Percentiles rank a stretch among this genome's conserved stretches.
Conservation (phyloP, 2,888 invertebrate genomes). For the Andrena praecox region DNA sequence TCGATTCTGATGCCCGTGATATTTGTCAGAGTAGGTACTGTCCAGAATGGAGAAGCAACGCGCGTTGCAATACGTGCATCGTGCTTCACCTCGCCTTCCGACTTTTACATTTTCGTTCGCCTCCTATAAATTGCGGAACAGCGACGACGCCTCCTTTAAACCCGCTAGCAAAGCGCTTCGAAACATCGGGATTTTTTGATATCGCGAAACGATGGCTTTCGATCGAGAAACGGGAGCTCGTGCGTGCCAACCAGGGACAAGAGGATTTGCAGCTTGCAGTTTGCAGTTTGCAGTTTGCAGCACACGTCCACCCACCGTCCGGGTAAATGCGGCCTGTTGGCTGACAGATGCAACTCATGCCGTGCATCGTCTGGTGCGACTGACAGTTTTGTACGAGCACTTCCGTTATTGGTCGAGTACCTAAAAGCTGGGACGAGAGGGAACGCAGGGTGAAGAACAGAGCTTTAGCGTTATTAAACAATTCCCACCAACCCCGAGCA, state of each 20-base stretch:
- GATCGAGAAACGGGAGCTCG: neutral
- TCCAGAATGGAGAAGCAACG: slow-evolving; percentile 62
- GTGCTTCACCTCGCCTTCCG: slow-evolving; percentile 50
- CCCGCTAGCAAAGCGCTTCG: neutral
- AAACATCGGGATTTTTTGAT: neutral
- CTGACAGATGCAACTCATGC: slow-evolving; percentile 50
- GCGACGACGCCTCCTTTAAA: neutral
- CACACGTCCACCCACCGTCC: neutral
- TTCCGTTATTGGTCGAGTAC: slow-evolving; percentile 47
- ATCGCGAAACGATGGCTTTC: neutral
- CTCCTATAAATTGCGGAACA: neutral
- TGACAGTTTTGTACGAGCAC: slow-evolving; percentile 54
- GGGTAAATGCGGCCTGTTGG: slow-evolving; percentile 27
- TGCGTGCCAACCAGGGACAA: neutral
- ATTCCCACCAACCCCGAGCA: neutral
- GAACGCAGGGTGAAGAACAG: slow-evolving; percentile 12
- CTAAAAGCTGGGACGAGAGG: slow-evolving; percentile 34
- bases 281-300: slow-evolving; percentile 17
- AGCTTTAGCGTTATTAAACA: slow-evolving; percentile 23
- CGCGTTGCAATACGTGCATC: slow-evolving; percentile 60
- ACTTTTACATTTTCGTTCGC: slow-evolving; percentile 26
- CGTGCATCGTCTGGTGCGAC: slow-evolving; percentile 37
- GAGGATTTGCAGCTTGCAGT: slow-evolving; percentile 18
- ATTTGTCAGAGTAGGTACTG: slow-evolving; percentile 64
- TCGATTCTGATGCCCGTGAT: slow-evolving; percentile 67